Evolutionary conservation across 2,797 vertebrate species (phyloP), one percentile per base, ranked within the genome.

Genomic region (Melanotaenia pygmaea): DNA sequence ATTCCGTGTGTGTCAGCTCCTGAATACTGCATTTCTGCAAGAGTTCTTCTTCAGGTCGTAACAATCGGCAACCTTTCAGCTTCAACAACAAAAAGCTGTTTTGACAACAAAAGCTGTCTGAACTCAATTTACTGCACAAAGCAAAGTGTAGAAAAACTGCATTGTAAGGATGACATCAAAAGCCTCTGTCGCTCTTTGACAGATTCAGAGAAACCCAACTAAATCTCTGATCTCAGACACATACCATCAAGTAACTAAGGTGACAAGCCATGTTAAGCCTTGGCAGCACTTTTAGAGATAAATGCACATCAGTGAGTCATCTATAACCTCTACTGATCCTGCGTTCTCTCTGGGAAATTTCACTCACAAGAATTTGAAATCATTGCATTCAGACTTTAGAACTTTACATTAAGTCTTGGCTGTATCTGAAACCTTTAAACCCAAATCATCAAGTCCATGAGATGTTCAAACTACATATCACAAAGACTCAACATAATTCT

Each of bases 171-270:
- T 51, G 64, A 51, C 67, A 78, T 70, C 66, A 68, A 70, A 78
- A 51, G 43, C 66, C 68, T 74, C 65, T 68, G 72, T 66, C 43
- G 45, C 72, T 74, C 56, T 74, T 26, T 78, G 74, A 83, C 76
- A 72, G 73, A 72, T 72, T 67, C 24, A 0, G 43, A 38, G 65
- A 67, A 77, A 72, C 69, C 53, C 65, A 76, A 79, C 76, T 64
- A 79, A 78, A 81, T 70, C 68, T 89, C 70, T 83, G 77, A 82
- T 88, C 70, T 77, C 61, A 22, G 74, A 70, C 53, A 30, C 53
- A 60, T 70, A 53, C 66, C 59, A 59, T 82, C 63, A 26, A 64
- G 60, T 30, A 0, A 62, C 63, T 18, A 5, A 1, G 58, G 65
- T 47, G 61, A 68, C 57, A 7, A 73, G 69, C 58, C 0, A 37